phyloP scores from a whole-genome alignment of 2,797 vertebrate species.

The Cuniculus paca region DNA sequence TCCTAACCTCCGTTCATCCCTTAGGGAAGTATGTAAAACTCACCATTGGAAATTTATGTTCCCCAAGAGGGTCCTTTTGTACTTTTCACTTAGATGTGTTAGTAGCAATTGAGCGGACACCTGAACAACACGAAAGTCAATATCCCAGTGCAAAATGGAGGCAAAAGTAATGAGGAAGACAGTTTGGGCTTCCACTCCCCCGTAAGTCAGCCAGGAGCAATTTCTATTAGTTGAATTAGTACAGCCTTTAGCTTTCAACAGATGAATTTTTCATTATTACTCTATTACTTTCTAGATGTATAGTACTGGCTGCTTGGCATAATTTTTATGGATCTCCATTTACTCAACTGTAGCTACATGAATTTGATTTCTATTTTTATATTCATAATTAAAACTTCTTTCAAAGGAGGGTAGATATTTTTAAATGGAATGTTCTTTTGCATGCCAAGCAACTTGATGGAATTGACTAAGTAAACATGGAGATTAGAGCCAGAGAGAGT shows the following conservation, averaged over 20 bases:
- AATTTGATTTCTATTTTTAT: slow-evolving; percentile 33
- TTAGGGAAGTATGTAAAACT: background rate
- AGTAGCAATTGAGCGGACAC: background rate
- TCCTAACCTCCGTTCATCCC: background rate
- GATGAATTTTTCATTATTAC: background rate
- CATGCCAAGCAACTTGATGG: background rate
- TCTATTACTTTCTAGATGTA: background rate
- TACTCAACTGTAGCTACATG: background rate
- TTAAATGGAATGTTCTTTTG: slow-evolving; percentile 17
- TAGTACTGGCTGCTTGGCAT: background rate
- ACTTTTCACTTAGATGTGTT: background rate
- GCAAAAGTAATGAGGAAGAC: background rate
- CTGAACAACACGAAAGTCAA: background rate
- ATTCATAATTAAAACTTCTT: slow-evolving; percentile 23
- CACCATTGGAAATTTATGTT: background rate
- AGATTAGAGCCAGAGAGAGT: background rate
- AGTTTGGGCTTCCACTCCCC: background rate
- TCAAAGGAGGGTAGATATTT: background rate
- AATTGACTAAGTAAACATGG: background rate
- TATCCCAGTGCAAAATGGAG: background rate
- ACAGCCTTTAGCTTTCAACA: background rate
- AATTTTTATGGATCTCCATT: background rate
- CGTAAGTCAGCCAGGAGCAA: background rate
- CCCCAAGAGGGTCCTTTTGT: background rate
- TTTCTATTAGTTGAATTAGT: background rate